These are phyloP conservation scores for Meiosimyza decipiens DNA, from an alignment of 2,888 invertebrate species.

Conservation along the genomic window DNA sequence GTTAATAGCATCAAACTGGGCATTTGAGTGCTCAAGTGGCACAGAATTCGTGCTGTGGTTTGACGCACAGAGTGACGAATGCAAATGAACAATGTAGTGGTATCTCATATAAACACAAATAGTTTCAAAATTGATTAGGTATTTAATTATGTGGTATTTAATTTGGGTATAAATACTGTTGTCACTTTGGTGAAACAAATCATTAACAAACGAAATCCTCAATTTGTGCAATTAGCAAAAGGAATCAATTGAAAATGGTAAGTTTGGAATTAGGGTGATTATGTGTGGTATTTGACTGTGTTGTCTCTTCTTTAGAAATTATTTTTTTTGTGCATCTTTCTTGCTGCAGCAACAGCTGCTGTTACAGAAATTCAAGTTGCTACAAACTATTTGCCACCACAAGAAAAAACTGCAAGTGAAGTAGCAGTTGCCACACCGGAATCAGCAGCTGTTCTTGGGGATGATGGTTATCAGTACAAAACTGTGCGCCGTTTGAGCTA, in stretches of 20 bases:
- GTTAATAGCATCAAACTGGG: not conserved
- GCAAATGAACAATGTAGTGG: too few species aligned
- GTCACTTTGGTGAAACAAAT: slow-evolving; percentile 4
- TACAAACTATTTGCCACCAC: slow-evolving; percentile 43
- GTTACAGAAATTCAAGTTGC: slow-evolving; percentile 56
- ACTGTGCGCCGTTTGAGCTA: slow-evolving; percentile 45
- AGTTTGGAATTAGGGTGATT: slow-evolving; percentile 34
- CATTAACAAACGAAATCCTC: slow-evolving; percentile 6
- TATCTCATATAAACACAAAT: too few species aligned
- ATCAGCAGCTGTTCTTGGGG: slow-evolving; percentile 40
- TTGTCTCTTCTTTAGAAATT: slow-evolving; percentile 49
- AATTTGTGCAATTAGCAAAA: slow-evolving; percentile 15
- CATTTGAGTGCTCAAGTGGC: slow-evolving; percentile 6
- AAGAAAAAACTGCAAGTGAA: slow-evolving; percentile 48
- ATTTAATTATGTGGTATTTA: slow-evolving; percentile 17
- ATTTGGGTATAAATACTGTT: slow-evolving; percentile 19
- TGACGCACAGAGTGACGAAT: not conserved
- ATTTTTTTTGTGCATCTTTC: slow-evolving; percentile 53
- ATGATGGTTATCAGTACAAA: slow-evolving; percentile 49
- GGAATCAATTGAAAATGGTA: not conserved
- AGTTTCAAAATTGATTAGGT: not conserved
- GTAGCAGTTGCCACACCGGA: slow-evolving; percentile 49
- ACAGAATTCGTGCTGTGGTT: not conserved
- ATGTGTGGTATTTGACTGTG: too few species aligned
- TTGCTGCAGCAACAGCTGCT: slow-evolving; percentile 58